Conservation (phyloP, 2,888 invertebrate species). For the Icerya purchasi region DNA sequence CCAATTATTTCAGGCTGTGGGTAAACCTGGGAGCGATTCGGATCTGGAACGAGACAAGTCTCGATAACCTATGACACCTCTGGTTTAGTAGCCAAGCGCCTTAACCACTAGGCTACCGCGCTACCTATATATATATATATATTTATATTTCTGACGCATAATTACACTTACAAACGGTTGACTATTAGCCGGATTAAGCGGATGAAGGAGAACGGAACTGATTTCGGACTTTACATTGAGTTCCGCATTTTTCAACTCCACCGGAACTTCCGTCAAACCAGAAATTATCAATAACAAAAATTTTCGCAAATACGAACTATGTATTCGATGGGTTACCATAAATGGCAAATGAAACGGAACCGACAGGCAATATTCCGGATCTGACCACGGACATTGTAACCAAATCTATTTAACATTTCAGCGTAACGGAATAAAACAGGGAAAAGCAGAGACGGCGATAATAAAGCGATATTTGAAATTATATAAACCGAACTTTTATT, state of each 20-base stretch:
- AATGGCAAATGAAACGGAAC: conserved; percentile 55
- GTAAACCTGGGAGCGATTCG: too few relatives aligned
- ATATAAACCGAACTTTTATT: too few relatives aligned
- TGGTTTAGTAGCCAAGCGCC: too few relatives aligned
- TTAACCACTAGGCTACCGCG: too few relatives aligned
- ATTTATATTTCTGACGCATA: too few relatives aligned
- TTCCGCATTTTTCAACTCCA: conserved; percentile 23
- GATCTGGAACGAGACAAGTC: too few relatives aligned
- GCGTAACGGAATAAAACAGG: too few relatives aligned
- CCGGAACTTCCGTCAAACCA: conserved; percentile 29
- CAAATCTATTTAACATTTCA: conserved; percentile 31
- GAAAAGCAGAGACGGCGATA: too few relatives aligned
- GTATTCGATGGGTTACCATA: conserved; percentile 38
- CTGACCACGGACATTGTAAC: conserved; percentile 57
- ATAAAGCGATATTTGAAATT: too few relatives aligned
- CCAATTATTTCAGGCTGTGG: too few relatives aligned
- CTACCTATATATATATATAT: too few relatives aligned
- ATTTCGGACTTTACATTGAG: neutral
- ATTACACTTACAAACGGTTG: conserved; percentile 8
- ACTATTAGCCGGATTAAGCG: conserved; percentile 2
- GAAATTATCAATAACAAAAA: conserved; percentile 57
- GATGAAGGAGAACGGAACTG: neutral
- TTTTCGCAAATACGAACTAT: conserved; percentile 65
- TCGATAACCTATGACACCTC: too few relatives aligned
- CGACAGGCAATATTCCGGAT: conserved; percentile 29